Base-by-base conservation (phyloP, 2,888 invertebrate genomes). In the Eupeodes latifasciatus region DNA sequence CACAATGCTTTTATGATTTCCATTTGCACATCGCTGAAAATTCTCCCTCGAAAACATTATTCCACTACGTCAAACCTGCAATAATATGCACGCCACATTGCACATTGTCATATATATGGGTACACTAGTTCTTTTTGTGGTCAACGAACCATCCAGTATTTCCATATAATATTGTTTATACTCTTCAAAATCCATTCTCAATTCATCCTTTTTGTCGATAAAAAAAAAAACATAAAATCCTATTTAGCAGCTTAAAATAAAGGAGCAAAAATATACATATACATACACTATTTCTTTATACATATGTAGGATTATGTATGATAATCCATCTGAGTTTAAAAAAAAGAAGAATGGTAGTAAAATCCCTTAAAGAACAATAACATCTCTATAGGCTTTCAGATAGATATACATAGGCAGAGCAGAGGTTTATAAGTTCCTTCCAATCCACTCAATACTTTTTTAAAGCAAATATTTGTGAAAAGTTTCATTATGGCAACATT, bases 141-240 rank as follows among this genome's bases (percentile, higher is more conserved):
- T 78, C 81, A 82, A 81, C 78, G 85, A 82, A 82, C 85, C 69
- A 69, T 55, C 12, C 49, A 74, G 11, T 40, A 62, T 55, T 81
- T 84, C 72, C 64, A 79, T 61, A 77, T 71, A 69, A 40, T 36
- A 0, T 47, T 47, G 51, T 59, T 27, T 64, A 19, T 19, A 19
- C 27, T 47, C 14, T 47, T 19, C 40, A 55, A n/a, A 69, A 69
- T 47, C 40, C 36, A 36, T 53, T 69, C 36, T 3, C 53, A 71
- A 40, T 71, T 44, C 55, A 40, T 53, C 40, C 55, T 53, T 55
- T 55, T 55, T 36, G n/a, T 14, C 40, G 2, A 55, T 4, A 40
- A 9, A 62, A 14, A 40, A 40, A 16, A 14, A 51, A 53, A 34
- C 19, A 69, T 55, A 9, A 71, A 72, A 72, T 72, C 57, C 57